Base-by-base conservation (phyloP, 2,888 invertebrate species). In the Hetaerina titia region DNA sequence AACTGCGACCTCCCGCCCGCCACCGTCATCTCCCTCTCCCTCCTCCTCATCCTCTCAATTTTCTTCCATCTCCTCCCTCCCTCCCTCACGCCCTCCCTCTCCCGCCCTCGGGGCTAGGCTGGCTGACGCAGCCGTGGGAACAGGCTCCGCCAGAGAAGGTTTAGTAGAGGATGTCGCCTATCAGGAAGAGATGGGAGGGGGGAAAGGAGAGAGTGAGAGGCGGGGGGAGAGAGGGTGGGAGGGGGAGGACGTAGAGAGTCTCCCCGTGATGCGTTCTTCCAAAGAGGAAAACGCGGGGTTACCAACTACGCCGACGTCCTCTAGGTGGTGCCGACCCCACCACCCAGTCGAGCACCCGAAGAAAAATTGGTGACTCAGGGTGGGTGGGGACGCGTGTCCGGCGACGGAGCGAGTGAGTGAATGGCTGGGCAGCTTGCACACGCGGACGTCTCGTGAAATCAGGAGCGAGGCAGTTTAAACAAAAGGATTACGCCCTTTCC, bases 21-120 rank as follows among this genome's bases (percentile, higher is more conserved):
- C 94, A 94, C 95, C 89, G 90, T 95, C 95, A 95, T 95, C 95
- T 95, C 95, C 95, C 95, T 95, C 95, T 95, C 95, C 96, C 95
- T 96, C 96, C 96, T 96, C 96, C 96, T 96, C 96, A 96, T 96
- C 96, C 96, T 96, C 96, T 96, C 96, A 96, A 96, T 96, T 96
- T 95, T 96, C 74, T 89, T 96, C 96, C 96, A 90, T 64, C 90
- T 90, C 90, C 4, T 69, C 69, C 95, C 95, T 95, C 95, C 95
- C 95, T 95, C 95, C 95, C 95, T 96, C 95, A 96, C 96, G 95
- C 69, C 95, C 95, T 95, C 95, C 95, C 95, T 95, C 95, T 95
- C 96, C 92, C 17, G 58, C 89, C 58, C 45, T 45, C 45, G 45
- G 45, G 45, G 56, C 69, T 22, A 74, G 92, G 64, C 92, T 56